Base-by-base conservation (phyloP, 30 jellyfish, hydroid and myxozoan species). In the Turritopsis rubra region DNA sequence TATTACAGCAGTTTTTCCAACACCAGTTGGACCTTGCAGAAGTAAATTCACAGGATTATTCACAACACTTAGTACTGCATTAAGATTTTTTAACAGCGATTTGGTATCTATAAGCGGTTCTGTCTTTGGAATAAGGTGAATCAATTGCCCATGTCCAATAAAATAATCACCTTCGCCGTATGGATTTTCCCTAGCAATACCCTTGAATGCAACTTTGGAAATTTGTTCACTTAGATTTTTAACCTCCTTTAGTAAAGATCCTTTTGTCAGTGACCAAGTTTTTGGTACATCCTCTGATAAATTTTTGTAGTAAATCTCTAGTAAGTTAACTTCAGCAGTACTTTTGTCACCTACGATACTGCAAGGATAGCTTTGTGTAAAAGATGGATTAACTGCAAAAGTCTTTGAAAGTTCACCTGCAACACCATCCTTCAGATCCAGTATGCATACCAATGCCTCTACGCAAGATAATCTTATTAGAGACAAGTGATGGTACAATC, bases 1-100 rank as follows among this genome's bases (percentile, higher is more conserved):
- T 9, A 74, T 74, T 20, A 74, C 82, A 21, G 82, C 82, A 21
- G 82, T 74, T 29, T 74, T 74, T 74, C 82, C 82, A 74, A 3
- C 65, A 29, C 82, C 82, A 29, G 82, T 74, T 74, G 28, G 54
- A 74, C 82, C 82, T 74, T 74, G 0, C 72, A 74, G 21, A 27
- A 74, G 82, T 21, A 74, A 29, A 74, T 74, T 74, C 52, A 74
- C 24, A 16, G 82, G 82, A 29, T 74, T 74, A 23, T 74, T 29
- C 28, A 29, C 65, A 7, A 30, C 82, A 24, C 41, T 74, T 21
- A 23, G 28, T 20, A 74, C 41, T 29, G 41, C 24, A 30, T 26
- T 21, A 9, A 74, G 65, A 74, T 74, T 74, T 74, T 74, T 74
- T 21, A 17, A 24, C 9, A 74, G 54, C 0, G 82, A 16, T 29